Base-by-base conservation (phyloP, 2,888 invertebrate genomes). In the Cantharis rustica region DNA sequence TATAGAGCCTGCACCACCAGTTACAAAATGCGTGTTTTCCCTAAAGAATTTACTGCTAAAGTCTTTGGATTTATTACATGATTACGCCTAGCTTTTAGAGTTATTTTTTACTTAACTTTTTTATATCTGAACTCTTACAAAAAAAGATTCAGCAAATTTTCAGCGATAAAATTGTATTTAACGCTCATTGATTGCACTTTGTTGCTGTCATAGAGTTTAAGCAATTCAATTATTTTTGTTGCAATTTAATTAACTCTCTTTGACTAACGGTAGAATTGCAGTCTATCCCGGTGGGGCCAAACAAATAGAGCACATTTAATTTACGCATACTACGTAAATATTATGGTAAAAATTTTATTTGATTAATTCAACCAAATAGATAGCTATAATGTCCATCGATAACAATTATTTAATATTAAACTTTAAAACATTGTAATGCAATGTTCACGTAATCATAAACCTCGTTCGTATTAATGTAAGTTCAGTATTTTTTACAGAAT, bases 41-140 rank as follows among this genome's bases (percentile, higher is more conserved):
- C 69, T 69, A 69, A 63, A 64, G 74, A 63, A 69, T 70, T 74
- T 70, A 74, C 69, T 73, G 68, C 73, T 73, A 69, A 69, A 74
- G 69, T 74, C 64, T 31, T 69, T 61, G 61, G 69, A 74, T 74
- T 74, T 74, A 74, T 74, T 74, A 63, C 69, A 69, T 64, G 70
- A 74, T 74, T 74, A 74, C 64, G 23, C 64, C 31, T 31, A 69
- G 61, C 69, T 64, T 74, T 70, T 64, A 47, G 69, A 61, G 20
- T 13, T 69, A 70, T 70, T 74, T 74, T 74, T 74, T 74, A 69
- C 68, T 68, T 26, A 16, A 69, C 26, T 26, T 69, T 69, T 68
- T 16, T 31, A 10, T 68, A 27, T 31, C 27, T 11, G 26, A 69
- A n/a, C 20, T n/a, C 64, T 64, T 13, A 11, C 0, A 5, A 64